These are phyloP conservation scores for Megathymus violae DNA, from an alignment of 1,140 invertebrate species.

Conservation along the genomic window DNA sequence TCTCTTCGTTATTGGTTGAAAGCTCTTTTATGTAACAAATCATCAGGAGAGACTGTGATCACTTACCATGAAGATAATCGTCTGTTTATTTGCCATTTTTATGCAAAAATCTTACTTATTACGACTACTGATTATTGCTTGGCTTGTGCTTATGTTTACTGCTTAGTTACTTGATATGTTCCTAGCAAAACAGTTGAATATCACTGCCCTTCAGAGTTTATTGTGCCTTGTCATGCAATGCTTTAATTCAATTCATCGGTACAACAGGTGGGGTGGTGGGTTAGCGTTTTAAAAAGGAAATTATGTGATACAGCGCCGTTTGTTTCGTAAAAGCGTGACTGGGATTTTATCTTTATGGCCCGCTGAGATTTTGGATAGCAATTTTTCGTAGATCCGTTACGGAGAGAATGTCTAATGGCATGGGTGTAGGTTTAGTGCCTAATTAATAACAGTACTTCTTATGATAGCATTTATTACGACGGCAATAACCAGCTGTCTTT, in stretches of 20 bases:
- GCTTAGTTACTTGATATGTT: not conserved
- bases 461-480: not conserved
- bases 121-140: too few relatives aligned
- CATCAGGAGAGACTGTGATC: too few relatives aligned
- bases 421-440: constrained; percentile 24
- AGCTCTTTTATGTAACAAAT: too few relatives aligned
- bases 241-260: constrained; percentile 72
- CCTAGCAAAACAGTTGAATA: constrained; percentile 10
- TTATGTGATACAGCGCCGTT: constrained; percentile 58
- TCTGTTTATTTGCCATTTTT: too few relatives aligned
- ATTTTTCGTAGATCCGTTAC: constrained; percentile 29
- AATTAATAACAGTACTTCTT: constrained; percentile 17
- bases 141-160: too few relatives aligned
- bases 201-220: constrained; percentile 55
- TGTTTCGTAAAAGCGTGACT: constrained; percentile 64
- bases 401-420: constrained; percentile 31
- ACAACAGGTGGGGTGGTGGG: constrained; percentile 70
- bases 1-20: too few relatives aligned
- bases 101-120: too few relatives aligned
- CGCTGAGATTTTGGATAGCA: constrained; percentile 42
- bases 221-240: constrained; percentile 74
- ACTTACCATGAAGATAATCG: too few relatives aligned
- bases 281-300: constrained; percentile 54
- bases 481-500: not conserved
- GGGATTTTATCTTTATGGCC: constrained; percentile 66